Conservation (phyloP, 1,140 invertebrate genomes). For the Pentalonia nigronervosa region DNA sequence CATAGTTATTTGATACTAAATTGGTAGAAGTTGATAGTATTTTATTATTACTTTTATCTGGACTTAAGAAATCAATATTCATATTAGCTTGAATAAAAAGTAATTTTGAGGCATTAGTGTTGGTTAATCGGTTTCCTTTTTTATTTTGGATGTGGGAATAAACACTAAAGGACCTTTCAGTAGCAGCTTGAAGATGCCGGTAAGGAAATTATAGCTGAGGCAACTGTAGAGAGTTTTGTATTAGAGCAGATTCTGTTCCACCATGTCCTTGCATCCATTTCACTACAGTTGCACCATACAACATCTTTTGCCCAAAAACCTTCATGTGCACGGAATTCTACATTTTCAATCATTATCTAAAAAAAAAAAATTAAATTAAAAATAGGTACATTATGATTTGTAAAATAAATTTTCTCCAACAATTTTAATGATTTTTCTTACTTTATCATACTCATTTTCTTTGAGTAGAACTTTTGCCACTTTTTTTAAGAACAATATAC, state of each 20-base stretch:
- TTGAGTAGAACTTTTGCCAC: constrained; percentile 27
- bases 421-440: constrained; percentile 6
- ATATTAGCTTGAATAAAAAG: constrained; percentile 10
- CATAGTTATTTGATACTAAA: background rate
- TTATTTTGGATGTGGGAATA: background rate
- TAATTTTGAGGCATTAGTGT: background rate
- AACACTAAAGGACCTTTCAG: constrained; percentile 18
- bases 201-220: constrained; percentile 1
- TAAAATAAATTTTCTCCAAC: background rate
- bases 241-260: constrained; percentile 3
- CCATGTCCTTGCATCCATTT: constrained; percentile 7
- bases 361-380: constrained; percentile 1
- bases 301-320: background rate
- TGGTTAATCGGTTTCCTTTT: constrained; percentile 1
- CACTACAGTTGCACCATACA: constrained; percentile 9
- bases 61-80: constrained; percentile 15
- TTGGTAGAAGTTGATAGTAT: background rate
- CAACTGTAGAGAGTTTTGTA: background rate
- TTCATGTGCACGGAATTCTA: constrained; percentile 10
- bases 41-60: background rate
- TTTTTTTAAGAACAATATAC: constrained; percentile 7
- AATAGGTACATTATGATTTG: background rate
- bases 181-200: constrained; percentile 9
- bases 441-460: constrained; percentile 16
- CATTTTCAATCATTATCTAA: too few relatives aligned